Percentiles rank a stretch among this genome's conserved stretches.
phyloP scores from a whole-genome alignment of 2,797 vertebrate species.

The Gallinago solitaria region DNA sequence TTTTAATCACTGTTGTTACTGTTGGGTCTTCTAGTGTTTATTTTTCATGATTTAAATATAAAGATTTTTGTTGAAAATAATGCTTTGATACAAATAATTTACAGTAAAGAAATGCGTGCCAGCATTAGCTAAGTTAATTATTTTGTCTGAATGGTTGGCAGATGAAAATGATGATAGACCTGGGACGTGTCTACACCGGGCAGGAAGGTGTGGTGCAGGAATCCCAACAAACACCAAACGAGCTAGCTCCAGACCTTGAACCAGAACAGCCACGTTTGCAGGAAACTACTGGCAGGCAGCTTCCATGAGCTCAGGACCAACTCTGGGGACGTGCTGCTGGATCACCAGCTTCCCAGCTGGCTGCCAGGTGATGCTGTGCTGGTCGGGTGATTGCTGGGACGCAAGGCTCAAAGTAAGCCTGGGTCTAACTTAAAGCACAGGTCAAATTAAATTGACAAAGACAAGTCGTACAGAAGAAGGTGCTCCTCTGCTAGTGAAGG shows the following conservation, averaged over 20 bases:
- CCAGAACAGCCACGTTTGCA: neutral
- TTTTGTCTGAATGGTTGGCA: slow-evolving; percentile 71
- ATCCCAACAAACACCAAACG: neutral
- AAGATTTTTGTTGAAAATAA: slow-evolving; percentile 69
- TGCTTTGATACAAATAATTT: slow-evolving; percentile 70
- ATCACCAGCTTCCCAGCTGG: neutral
- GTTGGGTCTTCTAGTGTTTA: slow-evolving; percentile 46
- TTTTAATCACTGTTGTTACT: slow-evolving; percentile 52
- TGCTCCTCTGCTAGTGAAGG: neutral
- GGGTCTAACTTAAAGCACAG: neutral
- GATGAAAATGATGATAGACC: slow-evolving; percentile 67
- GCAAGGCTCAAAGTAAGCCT: neutral
- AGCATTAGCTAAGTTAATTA: slow-evolving; percentile 73
- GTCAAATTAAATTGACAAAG: neutral
- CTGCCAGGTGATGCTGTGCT: rapidly evolving
- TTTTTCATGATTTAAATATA: slow-evolving; percentile 47
- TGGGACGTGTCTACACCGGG: slow-evolving; percentile 51
- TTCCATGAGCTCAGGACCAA: neutral
- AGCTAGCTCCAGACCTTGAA: slow-evolving; percentile 5
- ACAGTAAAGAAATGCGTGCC: slow-evolving; percentile 63
- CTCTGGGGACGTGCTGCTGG: neutral
- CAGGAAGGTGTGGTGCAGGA: slow-evolving; percentile 65
- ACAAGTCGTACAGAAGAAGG: neutral
- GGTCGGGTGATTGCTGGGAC: neutral
- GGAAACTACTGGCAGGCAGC: neutral